A percentile compares a stretch with the other conserved stretches of the same genome.
phyloP scores from a whole-genome alignment of 2,113 vertebrate species.

The Aegithalos caudatus region DNA sequence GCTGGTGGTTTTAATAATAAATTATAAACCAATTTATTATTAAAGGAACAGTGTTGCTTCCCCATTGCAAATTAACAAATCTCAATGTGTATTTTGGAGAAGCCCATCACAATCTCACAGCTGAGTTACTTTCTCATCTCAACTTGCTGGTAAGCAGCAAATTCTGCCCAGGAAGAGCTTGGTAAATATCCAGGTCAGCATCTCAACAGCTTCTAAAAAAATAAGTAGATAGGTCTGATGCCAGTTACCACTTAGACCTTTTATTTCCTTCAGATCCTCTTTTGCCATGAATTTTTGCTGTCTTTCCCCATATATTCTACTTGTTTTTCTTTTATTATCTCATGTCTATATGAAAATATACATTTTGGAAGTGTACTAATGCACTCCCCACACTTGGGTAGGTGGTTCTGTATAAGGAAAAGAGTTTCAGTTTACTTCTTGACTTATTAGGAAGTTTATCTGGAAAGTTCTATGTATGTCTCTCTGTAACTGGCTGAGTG shows the following conservation, averaged over 20 bases:
- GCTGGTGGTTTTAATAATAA: neutral
- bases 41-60: neutral
- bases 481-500: too few relatives aligned
- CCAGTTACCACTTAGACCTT: neutral
- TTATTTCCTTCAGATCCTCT: neutral
- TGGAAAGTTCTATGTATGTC: too few relatives aligned
- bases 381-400: too few relatives aligned
- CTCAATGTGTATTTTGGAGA: neutral
- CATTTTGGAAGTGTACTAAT: too few relatives aligned
- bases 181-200: neutral
- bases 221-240: neutral
- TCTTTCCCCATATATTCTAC: neutral
- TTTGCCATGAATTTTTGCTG: neutral
- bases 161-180: neutral
- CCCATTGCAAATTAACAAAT: fast-evolving
- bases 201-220: neutral
- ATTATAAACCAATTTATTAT: neutral
- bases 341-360: neutral
- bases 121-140: neutral
- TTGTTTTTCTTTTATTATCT: neutral
- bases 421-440: too few relatives aligned
- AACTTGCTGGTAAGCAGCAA: neutral
- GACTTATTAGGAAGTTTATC: too few relatives aligned
- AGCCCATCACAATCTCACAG: neutral
- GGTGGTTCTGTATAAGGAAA: too few relatives aligned